These are phyloP conservation scores for Spermophilus dauricus DNA, from an alignment of 2,113 vertebrate genomes.

Conservation along the genomic window DNA sequence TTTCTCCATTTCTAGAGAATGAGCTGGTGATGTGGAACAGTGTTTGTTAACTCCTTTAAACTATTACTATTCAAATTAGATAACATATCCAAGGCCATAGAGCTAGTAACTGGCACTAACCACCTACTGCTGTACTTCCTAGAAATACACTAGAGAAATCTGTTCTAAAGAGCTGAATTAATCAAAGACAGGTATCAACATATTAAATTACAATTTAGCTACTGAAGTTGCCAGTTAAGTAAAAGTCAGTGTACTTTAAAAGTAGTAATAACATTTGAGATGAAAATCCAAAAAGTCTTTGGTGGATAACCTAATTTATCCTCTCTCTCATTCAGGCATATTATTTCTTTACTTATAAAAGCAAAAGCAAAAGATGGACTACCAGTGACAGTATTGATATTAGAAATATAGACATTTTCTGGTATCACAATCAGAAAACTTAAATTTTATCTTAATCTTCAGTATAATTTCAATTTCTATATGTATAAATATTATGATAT, in stretches of 20 bases:
- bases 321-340: background rate
- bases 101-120: background rate
- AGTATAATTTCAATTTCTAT: constrained; percentile 51
- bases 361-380: constrained; percentile 1
- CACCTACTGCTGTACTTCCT: background rate
- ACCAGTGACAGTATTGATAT: background rate
- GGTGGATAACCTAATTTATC: background rate
- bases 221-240: background rate
- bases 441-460: constrained; percentile 24
- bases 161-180: background rate
- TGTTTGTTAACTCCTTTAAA: background rate
- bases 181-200: background rate
- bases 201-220: background rate
- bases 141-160: background rate
- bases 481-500: background rate
- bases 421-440: background rate
- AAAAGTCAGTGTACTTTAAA: background rate
- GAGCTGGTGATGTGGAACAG: background rate
- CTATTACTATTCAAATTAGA: background rate
- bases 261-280: background rate
- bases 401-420: background rate
- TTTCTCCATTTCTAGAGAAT: background rate
- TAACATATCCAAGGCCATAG: background rate
- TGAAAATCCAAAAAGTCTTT: background rate
- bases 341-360: background rate